A percentile compares a stretch with the other conserved stretches of the same genome.
phyloP scores from a whole-genome alignment of 1,140 invertebrate genomes.

The Phymorhynchus buccinoides region DNA sequence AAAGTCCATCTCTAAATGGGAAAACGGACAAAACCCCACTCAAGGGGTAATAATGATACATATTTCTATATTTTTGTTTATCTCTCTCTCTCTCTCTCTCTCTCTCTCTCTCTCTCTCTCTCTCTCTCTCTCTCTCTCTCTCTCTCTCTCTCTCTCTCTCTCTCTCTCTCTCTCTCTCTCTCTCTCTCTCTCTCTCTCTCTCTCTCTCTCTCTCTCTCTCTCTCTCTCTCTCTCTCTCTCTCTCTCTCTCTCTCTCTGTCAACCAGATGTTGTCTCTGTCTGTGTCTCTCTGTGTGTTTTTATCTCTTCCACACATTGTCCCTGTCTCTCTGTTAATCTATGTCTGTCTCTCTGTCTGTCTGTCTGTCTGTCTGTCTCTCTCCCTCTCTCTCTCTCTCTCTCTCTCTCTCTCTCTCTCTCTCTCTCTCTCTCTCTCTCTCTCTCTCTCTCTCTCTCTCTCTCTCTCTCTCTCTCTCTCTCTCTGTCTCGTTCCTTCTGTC shows the following conservation, averaged over 20 bases:
- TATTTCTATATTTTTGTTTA: not conserved
- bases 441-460: not conserved
- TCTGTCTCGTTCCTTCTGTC: too few species aligned
- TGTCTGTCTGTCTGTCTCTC: not conserved
- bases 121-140: not conserved
- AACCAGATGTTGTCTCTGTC: too few species aligned
- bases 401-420: not conserved
- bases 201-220: too few species aligned
- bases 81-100: not conserved
- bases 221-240: not conserved
- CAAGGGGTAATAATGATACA: too few species aligned
- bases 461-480: not conserved
- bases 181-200: not conserved
- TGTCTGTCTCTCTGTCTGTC: not conserved
- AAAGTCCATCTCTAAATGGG: too few species aligned
- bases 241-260: not conserved
- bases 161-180: not conserved
- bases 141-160: not conserved
- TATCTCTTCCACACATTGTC: not conserved
- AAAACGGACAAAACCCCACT: too few species aligned
- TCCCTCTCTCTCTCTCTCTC: not conserved
- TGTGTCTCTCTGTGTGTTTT: not conserved
- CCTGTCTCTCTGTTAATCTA: not conserved
- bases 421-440: not conserved
- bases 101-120: slow-evolving; percentile 3